Percentiles rank a stretch among this genome's conserved stretches.
These are phyloP conservation scores for Portunus trituberculatus DNA, from an alignment of 1,140 invertebrate species.

Conservation along the genomic window DNA sequence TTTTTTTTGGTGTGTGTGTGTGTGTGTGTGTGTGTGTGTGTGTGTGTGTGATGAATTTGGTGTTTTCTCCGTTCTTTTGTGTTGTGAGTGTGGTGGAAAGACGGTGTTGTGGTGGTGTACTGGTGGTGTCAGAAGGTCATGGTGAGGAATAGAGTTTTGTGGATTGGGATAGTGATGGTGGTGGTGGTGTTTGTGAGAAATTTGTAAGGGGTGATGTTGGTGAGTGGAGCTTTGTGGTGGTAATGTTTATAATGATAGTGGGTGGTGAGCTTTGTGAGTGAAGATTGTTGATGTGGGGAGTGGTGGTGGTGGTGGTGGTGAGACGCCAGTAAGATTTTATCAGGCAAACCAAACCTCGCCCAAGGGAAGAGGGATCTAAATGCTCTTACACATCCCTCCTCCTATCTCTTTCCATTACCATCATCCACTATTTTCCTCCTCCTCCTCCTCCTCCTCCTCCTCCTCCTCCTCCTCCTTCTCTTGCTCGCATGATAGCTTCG, in stretches of 20 bases:
- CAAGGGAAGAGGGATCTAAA: slow-evolving; percentile 30
- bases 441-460: background rate
- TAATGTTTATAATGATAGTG: background rate
- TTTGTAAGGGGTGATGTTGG: background rate
- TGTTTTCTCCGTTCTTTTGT: background rate
- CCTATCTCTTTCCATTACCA: background rate
- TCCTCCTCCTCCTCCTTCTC: background rate
- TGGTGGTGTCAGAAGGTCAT: background rate
- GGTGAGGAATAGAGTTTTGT: background rate
- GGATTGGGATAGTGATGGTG: background rate
- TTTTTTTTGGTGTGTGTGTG: too few species aligned
- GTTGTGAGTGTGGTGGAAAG: background rate
- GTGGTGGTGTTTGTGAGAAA: background rate
- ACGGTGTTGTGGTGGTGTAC: background rate
- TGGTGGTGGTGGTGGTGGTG: background rate
- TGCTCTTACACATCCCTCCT: slow-evolving; percentile 28
- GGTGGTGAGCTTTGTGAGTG: background rate
- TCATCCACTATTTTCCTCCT: background rate
- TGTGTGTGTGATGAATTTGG: too few species aligned
- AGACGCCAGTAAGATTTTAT: slow-evolving; percentile 39
- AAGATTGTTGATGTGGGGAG: background rate
- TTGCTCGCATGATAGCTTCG: background rate
- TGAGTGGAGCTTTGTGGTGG: background rate
- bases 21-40: too few species aligned
- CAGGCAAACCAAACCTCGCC: slow-evolving; percentile 50